Percentiles rank a stretch among this genome's conserved stretches.
phyloP scores from a whole-genome alignment of 2,797 vertebrate genomes.

The Monodelphis domestica region DNA sequence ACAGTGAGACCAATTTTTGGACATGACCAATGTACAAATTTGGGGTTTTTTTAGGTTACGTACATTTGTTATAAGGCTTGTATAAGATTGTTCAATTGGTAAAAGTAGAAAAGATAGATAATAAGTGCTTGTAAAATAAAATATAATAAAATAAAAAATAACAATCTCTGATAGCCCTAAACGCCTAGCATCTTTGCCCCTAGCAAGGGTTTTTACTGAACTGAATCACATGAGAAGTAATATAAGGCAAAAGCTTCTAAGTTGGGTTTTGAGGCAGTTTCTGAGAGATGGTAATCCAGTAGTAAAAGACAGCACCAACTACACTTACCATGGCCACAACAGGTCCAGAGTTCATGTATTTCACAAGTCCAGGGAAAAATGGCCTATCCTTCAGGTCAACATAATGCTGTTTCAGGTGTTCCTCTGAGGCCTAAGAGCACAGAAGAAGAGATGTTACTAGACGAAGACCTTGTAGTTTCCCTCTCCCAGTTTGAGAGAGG shows the following conservation, averaged over 20 bases:
- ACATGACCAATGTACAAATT: neutral
- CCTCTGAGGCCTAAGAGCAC: conserved; percentile 88
- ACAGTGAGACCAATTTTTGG: neutral
- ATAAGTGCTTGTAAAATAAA: neutral
- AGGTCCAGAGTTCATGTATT: conserved; percentile 94
- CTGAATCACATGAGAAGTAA: neutral
- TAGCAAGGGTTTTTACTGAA: neutral
- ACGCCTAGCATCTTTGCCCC: neutral
- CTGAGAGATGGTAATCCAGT: neutral
- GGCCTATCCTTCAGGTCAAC: conserved; percentile 91
- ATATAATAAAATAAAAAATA: neutral
- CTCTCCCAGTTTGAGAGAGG: neutral
- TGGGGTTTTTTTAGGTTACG: neutral
- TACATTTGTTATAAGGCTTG: neutral
- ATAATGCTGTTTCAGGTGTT: conserved; percentile 92
- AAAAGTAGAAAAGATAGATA: neutral
- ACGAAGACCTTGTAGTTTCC: neutral
- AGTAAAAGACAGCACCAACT: neutral
- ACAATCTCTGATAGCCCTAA: neutral
- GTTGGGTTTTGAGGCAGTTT: neutral
- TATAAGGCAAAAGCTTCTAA: neutral
- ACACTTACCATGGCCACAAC: conserved; percentile 93
- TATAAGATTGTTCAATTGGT: neutral
- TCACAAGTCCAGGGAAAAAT: conserved; percentile 91
- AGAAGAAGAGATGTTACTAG: neutral